Conservation (phyloP, 2,797 vertebrate genomes). For the Falco cherrug region DNA sequence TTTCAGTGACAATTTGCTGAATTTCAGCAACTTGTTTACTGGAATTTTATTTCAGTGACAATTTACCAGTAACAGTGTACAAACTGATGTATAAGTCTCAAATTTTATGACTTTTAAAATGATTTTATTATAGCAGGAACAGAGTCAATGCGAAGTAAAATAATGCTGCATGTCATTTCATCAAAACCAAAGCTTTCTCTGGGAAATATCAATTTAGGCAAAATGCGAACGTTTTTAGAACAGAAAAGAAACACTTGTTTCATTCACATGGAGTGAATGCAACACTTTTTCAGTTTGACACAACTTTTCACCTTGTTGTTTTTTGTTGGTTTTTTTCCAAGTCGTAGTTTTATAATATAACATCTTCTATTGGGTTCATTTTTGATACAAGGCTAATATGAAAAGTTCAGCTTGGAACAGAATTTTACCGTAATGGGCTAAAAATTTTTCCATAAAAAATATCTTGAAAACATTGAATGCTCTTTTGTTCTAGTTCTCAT, state of each 20-base stretch:
- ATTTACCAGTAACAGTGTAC: not conserved
- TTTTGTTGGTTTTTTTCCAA: not conserved
- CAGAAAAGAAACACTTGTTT: not conserved
- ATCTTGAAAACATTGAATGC: not conserved
- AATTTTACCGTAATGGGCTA: not conserved
- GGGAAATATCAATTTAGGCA: not conserved
- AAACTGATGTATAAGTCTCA: not conserved
- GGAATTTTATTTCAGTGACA: too few relatives aligned
- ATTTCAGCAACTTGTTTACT: not conserved
- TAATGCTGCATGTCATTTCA: not conserved
- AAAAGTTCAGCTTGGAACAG: not conserved
- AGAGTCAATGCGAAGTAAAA: not conserved
- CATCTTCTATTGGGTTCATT: not conserved
- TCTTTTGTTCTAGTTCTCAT: not conserved
- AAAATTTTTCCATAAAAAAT: not conserved
- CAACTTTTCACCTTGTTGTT: not conserved
- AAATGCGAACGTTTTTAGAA: not conserved
- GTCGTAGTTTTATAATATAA: not conserved
- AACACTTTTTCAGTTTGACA: not conserved
- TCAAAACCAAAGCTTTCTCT: not conserved
- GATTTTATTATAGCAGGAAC: not conserved
- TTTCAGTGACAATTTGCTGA: not conserved
- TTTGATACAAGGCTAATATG: not conserved
- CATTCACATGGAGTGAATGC: not conserved
- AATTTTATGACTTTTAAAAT: not conserved